Percentiles rank a stretch among this genome's conserved stretches.
Evolutionary conservation across 2,888 invertebrate genomes (phyloP).

Genomic region (Erynnis tages): DNA sequence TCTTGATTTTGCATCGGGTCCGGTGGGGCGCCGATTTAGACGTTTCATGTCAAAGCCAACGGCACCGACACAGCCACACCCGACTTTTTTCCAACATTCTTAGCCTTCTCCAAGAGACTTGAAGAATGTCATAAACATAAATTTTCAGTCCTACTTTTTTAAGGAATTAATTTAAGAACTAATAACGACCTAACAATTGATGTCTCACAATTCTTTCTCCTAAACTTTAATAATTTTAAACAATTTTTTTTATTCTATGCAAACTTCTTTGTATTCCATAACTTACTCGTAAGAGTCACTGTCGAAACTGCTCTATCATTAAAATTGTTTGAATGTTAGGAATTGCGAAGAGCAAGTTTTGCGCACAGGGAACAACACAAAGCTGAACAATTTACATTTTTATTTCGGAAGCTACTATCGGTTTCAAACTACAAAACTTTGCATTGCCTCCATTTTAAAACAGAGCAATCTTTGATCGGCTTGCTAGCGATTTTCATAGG

Average conservation of each 20-base stretch:
- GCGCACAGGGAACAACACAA: constrained; percentile 43
- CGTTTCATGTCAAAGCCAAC: no score
- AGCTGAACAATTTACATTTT: constrained; percentile 69
- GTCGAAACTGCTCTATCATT: constrained; percentile 35
- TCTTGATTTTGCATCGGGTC: no score
- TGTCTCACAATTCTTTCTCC: no score
- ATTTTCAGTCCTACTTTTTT: no score
- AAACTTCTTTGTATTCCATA: not conserved
- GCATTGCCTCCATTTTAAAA: constrained; percentile 60
- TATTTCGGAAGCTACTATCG: constrained; percentile 61
- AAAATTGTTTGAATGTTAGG: constrained; percentile 37
- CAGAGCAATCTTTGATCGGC: constrained; percentile 71
- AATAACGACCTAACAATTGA: no score
- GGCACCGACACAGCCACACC: no score
- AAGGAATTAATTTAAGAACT: no score
- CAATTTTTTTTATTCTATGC: not conserved
- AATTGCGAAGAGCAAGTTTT: constrained; percentile 55
- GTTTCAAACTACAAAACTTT: constrained; percentile 62
- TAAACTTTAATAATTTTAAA: not conserved
- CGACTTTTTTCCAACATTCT: no score
- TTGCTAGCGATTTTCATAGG: constrained; percentile 49
- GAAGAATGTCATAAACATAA: no score
- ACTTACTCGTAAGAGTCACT: not conserved
- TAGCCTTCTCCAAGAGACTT: no score
- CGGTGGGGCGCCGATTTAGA: no score